Percentiles rank a stretch among this genome's conserved stretches.
phyloP scores from a whole-genome alignment of 2,888 invertebrate genomes.

The Hypsopygia costalis region DNA sequence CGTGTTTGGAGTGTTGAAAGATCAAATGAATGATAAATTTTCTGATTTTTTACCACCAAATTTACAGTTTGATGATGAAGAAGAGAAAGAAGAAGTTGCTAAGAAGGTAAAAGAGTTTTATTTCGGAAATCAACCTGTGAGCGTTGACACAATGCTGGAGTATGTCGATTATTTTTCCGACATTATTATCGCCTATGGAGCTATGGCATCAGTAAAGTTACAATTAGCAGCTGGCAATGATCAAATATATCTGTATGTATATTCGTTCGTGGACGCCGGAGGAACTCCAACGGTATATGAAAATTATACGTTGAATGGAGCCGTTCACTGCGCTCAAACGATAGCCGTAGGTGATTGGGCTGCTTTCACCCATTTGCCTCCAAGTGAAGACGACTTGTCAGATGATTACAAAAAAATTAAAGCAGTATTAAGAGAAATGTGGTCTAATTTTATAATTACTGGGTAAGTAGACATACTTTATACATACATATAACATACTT shows the following conservation, averaged over 20 bases:
- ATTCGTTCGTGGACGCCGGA: constrained; percentile 32
- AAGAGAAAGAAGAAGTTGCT: constrained; percentile 33
- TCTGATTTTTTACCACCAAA: constrained; percentile 44
- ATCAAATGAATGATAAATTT: constrained; percentile 42
- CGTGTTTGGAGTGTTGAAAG: constrained; percentile 31
- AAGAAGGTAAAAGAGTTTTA: no score
- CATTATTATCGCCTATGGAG: constrained; percentile 28
- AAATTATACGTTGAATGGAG: constrained; percentile 23
- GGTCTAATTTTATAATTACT: constrained; percentile 39
- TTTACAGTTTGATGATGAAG: constrained; percentile 34
- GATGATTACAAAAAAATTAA: constrained; percentile 25
- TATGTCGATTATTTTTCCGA: constrained; percentile 53
- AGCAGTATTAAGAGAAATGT: constrained; percentile 26
- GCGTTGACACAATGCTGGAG: constrained; percentile 25
- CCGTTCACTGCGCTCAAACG: constrained; percentile 31
- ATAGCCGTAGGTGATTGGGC: constrained; percentile 22
- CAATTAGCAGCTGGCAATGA: constrained; percentile 37
- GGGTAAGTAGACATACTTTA: constrained; percentile 14
- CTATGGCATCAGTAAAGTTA: constrained; percentile 24
- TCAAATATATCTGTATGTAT: no score
- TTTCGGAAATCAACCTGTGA: constrained; percentile 30
- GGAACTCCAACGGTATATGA: constrained; percentile 23
- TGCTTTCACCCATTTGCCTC: not conserved
- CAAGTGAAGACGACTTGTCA: no score
- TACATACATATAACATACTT: no score